A percentile compares a stretch with the other conserved stretches of the same genome.
Conservation (phyloP, 1,140 invertebrate genomes). For the Drosophila baimaii region DNA sequence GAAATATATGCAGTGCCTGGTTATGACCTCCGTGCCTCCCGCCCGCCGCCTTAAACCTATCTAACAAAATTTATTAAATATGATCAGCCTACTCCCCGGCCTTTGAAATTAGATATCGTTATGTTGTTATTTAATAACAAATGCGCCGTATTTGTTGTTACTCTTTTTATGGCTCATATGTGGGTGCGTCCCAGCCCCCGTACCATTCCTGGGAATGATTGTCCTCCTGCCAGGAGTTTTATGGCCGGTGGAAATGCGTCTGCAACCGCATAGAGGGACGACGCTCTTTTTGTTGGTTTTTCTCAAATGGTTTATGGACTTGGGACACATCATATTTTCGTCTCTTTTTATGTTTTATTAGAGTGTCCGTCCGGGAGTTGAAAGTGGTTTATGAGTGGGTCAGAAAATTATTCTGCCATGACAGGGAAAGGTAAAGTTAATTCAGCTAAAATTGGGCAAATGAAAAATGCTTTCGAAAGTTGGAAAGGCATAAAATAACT, state of each 20-base stretch:
- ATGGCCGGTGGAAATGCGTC: conserved; percentile 24
- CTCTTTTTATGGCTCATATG: conserved; percentile 58
- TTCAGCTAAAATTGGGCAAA: conserved; percentile 24
- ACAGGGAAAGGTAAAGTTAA: conserved; percentile 37
- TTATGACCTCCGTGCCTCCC: conserved; percentile 38
- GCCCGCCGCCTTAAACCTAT: conserved; percentile 16
- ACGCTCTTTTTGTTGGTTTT: conserved; percentile 34
- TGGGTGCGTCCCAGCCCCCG: conserved; percentile 16
- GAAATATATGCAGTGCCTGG: conserved; percentile 51
- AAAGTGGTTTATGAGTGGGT: conserved; percentile 54
- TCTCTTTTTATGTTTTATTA: conserved; percentile 53
- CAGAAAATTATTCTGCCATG: conserved; percentile 28
- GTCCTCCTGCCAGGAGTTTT: conserved; percentile 22
- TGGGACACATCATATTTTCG: conserved; percentile 49
- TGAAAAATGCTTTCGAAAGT: conserved; percentile 36
- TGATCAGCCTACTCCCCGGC: conserved; percentile 43
- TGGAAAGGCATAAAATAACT: conserved; percentile 20
- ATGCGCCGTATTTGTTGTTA: conserved; percentile 60
- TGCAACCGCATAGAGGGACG: conserved; percentile 6
- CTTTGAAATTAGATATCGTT: conserved; percentile 74
- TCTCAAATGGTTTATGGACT: conserved; percentile 45
- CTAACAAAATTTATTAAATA: conserved; percentile 59
- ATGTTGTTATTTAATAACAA: conserved; percentile 79
- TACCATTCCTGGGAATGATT: no score
- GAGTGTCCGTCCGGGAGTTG: conserved; percentile 30